Evolutionary conservation across 2,888 invertebrate genomes (phyloP).

Genomic region (Steromphala cineraria): DNA sequence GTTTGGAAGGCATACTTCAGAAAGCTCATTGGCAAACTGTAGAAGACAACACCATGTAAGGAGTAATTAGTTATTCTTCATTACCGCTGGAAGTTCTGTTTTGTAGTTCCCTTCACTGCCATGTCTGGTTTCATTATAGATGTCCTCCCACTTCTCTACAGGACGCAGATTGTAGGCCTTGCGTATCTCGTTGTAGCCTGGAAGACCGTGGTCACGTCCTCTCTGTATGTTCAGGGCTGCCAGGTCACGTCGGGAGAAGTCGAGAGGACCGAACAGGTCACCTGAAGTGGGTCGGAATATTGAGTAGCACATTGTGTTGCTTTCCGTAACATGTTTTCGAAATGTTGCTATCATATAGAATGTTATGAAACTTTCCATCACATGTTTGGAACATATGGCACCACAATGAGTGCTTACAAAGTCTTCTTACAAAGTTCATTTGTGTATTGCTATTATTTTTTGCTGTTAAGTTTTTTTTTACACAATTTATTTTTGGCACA

Average conservation of each 20-base stretch:
- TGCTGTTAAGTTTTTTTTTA: too few species aligned
- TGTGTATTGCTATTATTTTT: too few species aligned
- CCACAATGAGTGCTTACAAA: too few species aligned
- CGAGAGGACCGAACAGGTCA: conserved; percentile 87
- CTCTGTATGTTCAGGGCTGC: conserved; percentile 98
- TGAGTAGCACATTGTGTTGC: background rate
- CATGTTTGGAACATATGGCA: too few species aligned
- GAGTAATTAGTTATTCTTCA: background rate
- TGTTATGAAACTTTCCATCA: too few species aligned
- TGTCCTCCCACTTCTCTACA: conserved; percentile 46
- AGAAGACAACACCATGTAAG: too few species aligned
- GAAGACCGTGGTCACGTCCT: conserved; percentile 93
- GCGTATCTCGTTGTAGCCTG: conserved; percentile 80
- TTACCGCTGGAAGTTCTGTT: background rate
- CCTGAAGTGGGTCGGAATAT: conserved; percentile 39
- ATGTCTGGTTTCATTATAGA: conserved; percentile 32
- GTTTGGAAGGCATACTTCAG: too few species aligned
- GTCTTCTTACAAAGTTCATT: too few species aligned
- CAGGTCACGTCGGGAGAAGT: conserved; percentile 95
- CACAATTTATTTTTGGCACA: too few species aligned
- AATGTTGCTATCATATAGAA: too few species aligned
- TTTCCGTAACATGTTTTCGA: too few species aligned
- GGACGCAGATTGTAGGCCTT: conserved; percentile 76
- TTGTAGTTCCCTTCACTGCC: background rate
- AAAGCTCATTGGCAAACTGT: too few species aligned